Percentiles rank a stretch among this genome's conserved stretches.
Conservation (phyloP, 30 jellyfish, hydroid and myxozoan genomes). For the Cassiopea xamachana region DNA sequence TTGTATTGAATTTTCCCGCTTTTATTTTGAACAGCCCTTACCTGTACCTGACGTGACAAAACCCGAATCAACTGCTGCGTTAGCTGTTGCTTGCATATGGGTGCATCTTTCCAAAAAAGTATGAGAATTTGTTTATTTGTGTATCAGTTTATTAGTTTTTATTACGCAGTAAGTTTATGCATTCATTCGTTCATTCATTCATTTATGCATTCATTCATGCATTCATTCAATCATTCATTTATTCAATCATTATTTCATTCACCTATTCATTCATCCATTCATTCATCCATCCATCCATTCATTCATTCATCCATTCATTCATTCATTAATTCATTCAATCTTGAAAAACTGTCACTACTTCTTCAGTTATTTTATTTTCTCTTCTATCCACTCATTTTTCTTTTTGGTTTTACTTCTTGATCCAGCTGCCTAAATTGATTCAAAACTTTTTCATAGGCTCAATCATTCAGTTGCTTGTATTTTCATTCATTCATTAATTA, state of each 20-base stretch:
- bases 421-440: too few species aligned
- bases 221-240: neutral
- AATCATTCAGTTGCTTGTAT: too few species aligned
- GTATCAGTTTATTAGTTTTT: neutral
- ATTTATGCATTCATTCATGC: neutral
- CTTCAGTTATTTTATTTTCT: too few species aligned
- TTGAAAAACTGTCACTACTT: neutral
- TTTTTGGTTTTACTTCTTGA: too few species aligned
- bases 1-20: neutral
- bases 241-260: neutral
- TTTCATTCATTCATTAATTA: too few species aligned
- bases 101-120: conserved; percentile 94
- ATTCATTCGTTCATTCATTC: too few species aligned
- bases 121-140: neutral
- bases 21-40: conserved; percentile 49
- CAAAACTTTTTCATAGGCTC: too few species aligned
- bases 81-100: conserved; percentile 98
- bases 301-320: too few species aligned
- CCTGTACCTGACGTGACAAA: conserved; percentile 80
- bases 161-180: neutral
- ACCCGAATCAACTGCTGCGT: conserved; percentile 77
- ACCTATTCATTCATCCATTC: too few species aligned
- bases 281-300: too few species aligned
- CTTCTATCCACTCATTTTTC: too few species aligned
- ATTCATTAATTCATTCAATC: neutral